Conservation (phyloP, 2,113 vertebrate genomes). For the Asarcornis scutulata region DNA sequence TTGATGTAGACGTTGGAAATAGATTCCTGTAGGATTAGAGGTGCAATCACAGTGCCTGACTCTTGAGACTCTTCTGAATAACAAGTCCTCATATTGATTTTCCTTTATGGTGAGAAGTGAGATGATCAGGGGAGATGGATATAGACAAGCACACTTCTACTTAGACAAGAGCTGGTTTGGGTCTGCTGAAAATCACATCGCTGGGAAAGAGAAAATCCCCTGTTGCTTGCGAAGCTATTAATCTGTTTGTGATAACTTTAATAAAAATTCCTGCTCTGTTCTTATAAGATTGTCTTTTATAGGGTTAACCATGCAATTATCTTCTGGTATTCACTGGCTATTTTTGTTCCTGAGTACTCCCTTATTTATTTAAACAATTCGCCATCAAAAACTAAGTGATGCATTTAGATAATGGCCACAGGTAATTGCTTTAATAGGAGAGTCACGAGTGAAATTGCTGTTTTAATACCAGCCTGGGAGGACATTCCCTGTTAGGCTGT, state of each 20-base stretch:
- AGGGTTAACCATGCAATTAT: neutral
- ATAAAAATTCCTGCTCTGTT: neutral
- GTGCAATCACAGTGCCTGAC: slow-evolving; percentile 7
- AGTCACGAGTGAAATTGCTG: neutral
- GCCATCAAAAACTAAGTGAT: slow-evolving; percentile 15
- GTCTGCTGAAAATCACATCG: slow-evolving; percentile 15
- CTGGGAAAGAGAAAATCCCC: slow-evolving; percentile 24
- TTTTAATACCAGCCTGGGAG: slow-evolving; percentile 46
- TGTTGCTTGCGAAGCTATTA: slow-evolving; percentile 15
- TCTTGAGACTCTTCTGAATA: slow-evolving; percentile 31
- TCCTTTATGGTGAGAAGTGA: slow-evolving; percentile 11
- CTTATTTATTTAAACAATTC: slow-evolving; percentile 56
- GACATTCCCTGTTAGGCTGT: slow-evolving; percentile 47
- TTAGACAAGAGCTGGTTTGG: neutral
- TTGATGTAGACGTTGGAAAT: neutral
- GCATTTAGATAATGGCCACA: slow-evolving; percentile 25
- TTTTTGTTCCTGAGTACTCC: neutral
- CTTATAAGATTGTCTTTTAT: neutral
- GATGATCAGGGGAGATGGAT: neutral
- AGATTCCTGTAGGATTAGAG: slow-evolving; percentile 40
- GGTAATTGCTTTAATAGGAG: slow-evolving; percentile 36
- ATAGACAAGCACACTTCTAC: slow-evolving; percentile 20
- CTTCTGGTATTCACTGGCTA: neutral
- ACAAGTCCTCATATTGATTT: slow-evolving; percentile 44
- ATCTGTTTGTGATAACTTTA: slow-evolving; percentile 31